Percentiles rank a stretch among this genome's conserved stretches.
phyloP scores from a whole-genome alignment of 2,113 vertebrate genomes.

The Otus sunia region DNA sequence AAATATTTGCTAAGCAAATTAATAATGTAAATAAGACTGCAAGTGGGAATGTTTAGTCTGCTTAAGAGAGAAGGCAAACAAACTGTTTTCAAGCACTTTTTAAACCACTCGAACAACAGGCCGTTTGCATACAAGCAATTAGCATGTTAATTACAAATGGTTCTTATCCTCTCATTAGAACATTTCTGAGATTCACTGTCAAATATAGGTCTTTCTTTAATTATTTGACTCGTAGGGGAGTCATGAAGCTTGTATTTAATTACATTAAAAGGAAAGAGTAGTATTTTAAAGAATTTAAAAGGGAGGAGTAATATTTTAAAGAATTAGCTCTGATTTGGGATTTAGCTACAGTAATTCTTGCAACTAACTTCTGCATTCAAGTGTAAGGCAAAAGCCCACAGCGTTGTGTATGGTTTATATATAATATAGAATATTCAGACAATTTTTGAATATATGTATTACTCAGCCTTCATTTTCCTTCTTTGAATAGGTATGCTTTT shows the following conservation, averaged over 20 bases:
- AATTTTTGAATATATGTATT: background rate
- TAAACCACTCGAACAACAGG: constrained; percentile 68
- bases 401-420: background rate
- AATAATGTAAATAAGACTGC: constrained; percentile 75
- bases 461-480: background rate
- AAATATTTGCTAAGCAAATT: constrained; percentile 77
- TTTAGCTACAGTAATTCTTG: background rate
- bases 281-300: background rate
- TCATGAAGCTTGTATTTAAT: constrained; percentile 24
- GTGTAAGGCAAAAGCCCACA: background rate
- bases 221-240: constrained; percentile 13
- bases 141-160: constrained; percentile 71
- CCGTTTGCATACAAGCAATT: constrained; percentile 69
- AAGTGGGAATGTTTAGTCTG: constrained; percentile 66
- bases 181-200: constrained; percentile 42
- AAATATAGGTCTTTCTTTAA: constrained; percentile 43
- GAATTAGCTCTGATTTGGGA: background rate
- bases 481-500: background rate
- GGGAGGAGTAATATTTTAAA: background rate
- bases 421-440: background rate
- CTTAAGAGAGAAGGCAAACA: constrained; percentile 71
- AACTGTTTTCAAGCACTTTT: constrained; percentile 72
- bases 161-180: constrained; percentile 56
- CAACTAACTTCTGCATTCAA: background rate
- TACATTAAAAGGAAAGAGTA: constrained; percentile 2